A percentile compares a stretch with the other conserved stretches of the same genome.
Evolutionary conservation across 2,113 vertebrate species (phyloP).

Genomic region (Alosa alosa): DNA sequence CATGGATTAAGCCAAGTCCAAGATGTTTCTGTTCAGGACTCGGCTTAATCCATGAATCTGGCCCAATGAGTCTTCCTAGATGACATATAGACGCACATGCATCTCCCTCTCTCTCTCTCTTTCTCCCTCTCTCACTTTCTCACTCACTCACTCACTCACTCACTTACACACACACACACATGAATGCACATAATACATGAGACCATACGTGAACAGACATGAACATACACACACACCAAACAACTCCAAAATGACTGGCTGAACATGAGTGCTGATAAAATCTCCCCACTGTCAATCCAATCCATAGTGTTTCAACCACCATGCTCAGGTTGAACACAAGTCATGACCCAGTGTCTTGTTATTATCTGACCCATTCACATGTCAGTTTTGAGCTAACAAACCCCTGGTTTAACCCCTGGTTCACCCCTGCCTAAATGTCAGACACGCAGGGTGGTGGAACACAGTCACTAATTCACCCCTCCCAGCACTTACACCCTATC

Average conservation of each 20-base stretch:
- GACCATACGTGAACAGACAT: background rate
- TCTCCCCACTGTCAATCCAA: background rate
- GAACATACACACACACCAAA: background rate
- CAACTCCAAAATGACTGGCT: background rate
- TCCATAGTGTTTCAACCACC: background rate
- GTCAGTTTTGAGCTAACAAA: conserved; percentile 2
- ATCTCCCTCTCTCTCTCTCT: no score
- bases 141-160: no score
- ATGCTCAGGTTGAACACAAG: background rate
- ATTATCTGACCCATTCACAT: background rate
- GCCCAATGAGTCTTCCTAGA: no score
- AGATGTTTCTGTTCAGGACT: no score
- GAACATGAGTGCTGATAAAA: background rate
- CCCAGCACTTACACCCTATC: background rate
- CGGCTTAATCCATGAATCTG: no score
- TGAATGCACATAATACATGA: background rate
- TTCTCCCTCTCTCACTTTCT: no score
- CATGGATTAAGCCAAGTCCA: no score
- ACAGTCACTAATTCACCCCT: background rate
- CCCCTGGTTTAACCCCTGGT: background rate
- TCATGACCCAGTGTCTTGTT: background rate
- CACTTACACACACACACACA: conserved; percentile 16
- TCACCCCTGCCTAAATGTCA: background rate
- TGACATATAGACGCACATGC: no score
- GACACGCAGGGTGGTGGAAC: background rate